These are phyloP conservation scores for Gibbula magus DNA, from an alignment of 2,888 invertebrate species.

Conservation along the genomic window DNA sequence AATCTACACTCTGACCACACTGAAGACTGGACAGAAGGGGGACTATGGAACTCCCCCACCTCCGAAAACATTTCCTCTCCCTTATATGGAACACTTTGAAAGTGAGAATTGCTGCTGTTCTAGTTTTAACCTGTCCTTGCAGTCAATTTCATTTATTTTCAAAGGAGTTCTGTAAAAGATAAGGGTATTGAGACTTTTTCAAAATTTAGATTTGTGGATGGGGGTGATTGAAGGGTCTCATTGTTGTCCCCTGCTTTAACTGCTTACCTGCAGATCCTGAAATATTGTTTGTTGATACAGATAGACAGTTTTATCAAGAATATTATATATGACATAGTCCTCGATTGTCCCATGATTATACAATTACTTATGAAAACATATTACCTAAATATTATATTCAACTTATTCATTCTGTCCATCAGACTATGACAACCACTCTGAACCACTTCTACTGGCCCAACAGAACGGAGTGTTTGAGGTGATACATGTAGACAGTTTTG, in stretches of 20 bases:
- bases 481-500: background rate
- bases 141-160: too few relatives aligned
- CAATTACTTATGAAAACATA: background rate
- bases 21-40: constrained; percentile 47
- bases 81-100: constrained; percentile 60
- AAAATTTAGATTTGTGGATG: too few relatives aligned
- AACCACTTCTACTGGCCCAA: constrained; percentile 54
- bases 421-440: constrained; percentile 48
- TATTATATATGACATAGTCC: too few relatives aligned
- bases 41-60: constrained; percentile 31
- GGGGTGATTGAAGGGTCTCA: too few relatives aligned
- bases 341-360: background rate
- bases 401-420: constrained; percentile 17
- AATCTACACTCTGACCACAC: constrained; percentile 59
- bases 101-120: constrained; percentile 39
- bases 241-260: too few relatives aligned
- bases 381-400: background rate
- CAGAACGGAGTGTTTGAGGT: constrained; percentile 63
- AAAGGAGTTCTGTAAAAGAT: too few relatives aligned
- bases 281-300: too few relatives aligned
- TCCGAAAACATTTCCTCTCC: constrained; percentile 49
- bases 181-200: too few relatives aligned
- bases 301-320: too few relatives aligned
- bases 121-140: too few relatives aligned
- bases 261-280: too few relatives aligned